Percentiles rank a stretch among this genome's conserved stretches.
These are phyloP conservation scores for Leptinotarsa texana DNA, from an alignment of 1,140 invertebrate species.

Conservation along the genomic window DNA sequence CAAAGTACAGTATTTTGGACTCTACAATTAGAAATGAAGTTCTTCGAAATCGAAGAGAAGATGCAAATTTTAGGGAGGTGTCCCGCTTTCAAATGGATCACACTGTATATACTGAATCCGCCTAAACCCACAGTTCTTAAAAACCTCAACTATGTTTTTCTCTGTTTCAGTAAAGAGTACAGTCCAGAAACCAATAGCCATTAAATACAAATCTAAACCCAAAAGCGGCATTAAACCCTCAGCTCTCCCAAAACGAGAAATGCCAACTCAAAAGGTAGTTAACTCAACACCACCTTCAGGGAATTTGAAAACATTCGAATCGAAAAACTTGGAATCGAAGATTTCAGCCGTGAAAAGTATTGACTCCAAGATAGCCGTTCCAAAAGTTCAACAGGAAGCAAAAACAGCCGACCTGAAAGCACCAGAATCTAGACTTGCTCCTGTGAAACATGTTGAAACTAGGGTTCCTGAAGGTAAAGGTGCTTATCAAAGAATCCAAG, in stretches of 20 bases:
- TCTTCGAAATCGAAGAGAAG: too few species aligned
- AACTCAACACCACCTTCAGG: background rate
- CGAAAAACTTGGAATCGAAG: conserved; percentile 8
- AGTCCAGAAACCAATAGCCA: conserved; percentile 60
- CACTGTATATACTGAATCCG: too few species aligned
- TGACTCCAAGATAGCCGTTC: background rate
- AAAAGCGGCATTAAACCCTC: conserved; percentile 2
- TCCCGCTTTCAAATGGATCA: too few species aligned
- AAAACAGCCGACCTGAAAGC: conserved; percentile 22
- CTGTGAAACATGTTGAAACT: background rate
- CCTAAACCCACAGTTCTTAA: too few species aligned
- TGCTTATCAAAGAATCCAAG: background rate
- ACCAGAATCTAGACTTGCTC: background rate
- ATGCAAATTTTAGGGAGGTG: too few species aligned
- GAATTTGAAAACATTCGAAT: conserved; percentile 17
- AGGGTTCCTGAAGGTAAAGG: background rate
- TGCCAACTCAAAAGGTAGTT: conserved; percentile 11
- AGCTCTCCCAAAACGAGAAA: background rate
- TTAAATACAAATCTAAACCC: conserved; percentile 56
- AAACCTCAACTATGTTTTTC: too few species aligned
- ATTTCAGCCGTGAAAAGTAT: background rate
- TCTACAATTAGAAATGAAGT: too few species aligned
- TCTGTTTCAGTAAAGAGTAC: conserved; percentile 51
- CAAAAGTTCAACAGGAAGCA: conserved; percentile 1
- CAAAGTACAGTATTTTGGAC: too few species aligned